These are phyloP conservation scores for Microhierax caerulescens DNA, from an alignment of 2,797 vertebrate species.

Conservation along the genomic window DNA sequence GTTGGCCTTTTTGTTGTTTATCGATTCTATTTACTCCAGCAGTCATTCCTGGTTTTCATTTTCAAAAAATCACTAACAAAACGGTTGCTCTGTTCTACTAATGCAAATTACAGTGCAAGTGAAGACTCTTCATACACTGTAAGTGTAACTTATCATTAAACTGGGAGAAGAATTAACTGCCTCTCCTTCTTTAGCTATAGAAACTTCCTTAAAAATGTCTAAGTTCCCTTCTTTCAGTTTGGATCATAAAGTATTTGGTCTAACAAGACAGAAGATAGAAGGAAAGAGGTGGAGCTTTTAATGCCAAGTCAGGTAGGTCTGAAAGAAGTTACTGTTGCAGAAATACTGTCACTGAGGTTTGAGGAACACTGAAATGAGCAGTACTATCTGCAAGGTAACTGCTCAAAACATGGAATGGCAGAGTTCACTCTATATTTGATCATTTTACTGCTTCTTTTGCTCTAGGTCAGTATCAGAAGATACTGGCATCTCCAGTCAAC, in stretches of 20 bases:
- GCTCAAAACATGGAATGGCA: not conserved
- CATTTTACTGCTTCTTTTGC: not conserved
- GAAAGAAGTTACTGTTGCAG: not conserved
- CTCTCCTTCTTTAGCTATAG: slow-evolving; percentile 21
- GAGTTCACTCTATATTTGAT: not conserved
- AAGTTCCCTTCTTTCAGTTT: not conserved
- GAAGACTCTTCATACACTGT: not conserved
- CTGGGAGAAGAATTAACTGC: slow-evolving; percentile 41
- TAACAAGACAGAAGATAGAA: not conserved
- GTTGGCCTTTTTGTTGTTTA: not conserved
- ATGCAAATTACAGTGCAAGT: slow-evolving; percentile 45
- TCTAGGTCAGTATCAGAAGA: not conserved
- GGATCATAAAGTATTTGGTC: not conserved
- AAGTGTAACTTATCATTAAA: slow-evolving; percentile 17
- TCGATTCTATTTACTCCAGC: not conserved
- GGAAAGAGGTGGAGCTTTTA: not conserved
- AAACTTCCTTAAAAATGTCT: not conserved
- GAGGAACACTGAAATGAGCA: not conserved
- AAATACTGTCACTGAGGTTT: not conserved
- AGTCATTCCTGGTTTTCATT: not conserved
- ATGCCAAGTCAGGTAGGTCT: not conserved
- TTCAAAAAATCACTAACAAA: slow-evolving; percentile 6
- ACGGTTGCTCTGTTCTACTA: not conserved
- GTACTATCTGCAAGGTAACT: not conserved
- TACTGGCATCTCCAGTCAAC: not conserved